Base-by-base conservation (phyloP, 2,797 vertebrate genomes). In the Kryptopterus vitreolus region DNA sequence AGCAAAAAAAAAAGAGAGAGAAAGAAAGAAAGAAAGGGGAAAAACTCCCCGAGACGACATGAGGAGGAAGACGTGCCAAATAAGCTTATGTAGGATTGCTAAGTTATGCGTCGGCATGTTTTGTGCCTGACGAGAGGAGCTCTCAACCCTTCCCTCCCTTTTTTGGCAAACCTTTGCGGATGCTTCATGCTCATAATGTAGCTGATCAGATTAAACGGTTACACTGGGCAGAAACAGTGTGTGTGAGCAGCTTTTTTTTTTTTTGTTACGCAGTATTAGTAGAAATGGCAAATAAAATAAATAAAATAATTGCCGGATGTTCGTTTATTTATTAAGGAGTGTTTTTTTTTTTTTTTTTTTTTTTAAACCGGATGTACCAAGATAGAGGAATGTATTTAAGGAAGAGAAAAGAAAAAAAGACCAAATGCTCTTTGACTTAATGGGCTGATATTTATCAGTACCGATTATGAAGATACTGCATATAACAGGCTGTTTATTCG, bases 101-200 rank as follows among this genome's bases (percentile, higher is more conserved):
- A 29, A 75, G 35, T 75, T 75, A 75, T 75, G 72, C 59, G 72
- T 55, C 57, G 72, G 72, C 72, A 59, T 75, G 72, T 75, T 75
- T 59, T 43, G 35, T 75, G 55, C 55, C 35, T 75, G 72, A 59
- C 72, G 38, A 75, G 55, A 75, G 55, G 55, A 59, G 35, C 55
- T 46, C 72, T 75, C 35, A n/a, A 59, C 3, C 9, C 55, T 46
- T 26, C 38, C 72, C 55, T 59, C 57, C 72, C 72, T 57, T 59
- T 46, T 75, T 29, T 75, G 72, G 72, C 72, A 75, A 75, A 75
- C 24, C 35, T 75, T 75, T 75, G n/a, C 72, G 43, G 38, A 59
- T 75, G 55, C 55, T 74, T 74, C 71, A 74, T 74, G 71, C 72
- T 75, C 18, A 59, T 75, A 59, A 59, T 75, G 55, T 75, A 46